These are phyloP conservation scores for Macrostomum cliftonense DNA, from an alignment of 2,888 invertebrate species.

Conservation along the genomic window DNA sequence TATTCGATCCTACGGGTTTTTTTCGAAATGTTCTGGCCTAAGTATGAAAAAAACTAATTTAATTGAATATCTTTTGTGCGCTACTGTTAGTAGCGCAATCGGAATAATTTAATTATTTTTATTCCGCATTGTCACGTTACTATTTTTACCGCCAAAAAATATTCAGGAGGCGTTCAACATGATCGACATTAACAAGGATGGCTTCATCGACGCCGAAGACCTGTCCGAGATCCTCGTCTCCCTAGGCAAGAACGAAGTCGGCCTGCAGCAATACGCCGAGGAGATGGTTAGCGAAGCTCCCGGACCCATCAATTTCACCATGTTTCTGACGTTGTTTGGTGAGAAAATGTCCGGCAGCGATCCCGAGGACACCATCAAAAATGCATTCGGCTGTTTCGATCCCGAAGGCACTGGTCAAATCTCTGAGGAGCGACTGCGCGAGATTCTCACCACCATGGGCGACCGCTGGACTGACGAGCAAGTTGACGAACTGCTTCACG, in stretches of 20 bases:
- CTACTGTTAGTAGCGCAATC: too few relatives aligned
- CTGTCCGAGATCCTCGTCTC: constrained; percentile 30
- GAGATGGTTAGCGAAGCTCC: constrained; percentile 32
- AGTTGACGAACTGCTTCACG: constrained; percentile 33
- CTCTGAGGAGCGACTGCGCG: constrained; percentile 25
- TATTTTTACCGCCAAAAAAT: too few relatives aligned
- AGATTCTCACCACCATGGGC: constrained; percentile 34
- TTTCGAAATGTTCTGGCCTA: too few relatives aligned
- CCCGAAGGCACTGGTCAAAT: constrained; percentile 20
- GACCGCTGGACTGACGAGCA: constrained; percentile 35
- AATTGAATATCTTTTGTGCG: too few relatives aligned
- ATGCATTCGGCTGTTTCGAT: constrained; percentile 34
- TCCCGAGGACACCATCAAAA: constrained; percentile 32
- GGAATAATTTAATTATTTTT: too few relatives aligned
- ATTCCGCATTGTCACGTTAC: too few relatives aligned
- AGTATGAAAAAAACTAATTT: too few relatives aligned
- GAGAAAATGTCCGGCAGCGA: constrained; percentile 33
- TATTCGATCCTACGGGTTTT: too few relatives aligned
- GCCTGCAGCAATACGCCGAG: constrained; percentile 21
- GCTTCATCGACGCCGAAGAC: constrained; percentile 32
- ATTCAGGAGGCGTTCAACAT: constrained; percentile 32
- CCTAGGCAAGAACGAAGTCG: constrained; percentile 32
- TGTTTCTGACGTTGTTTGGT: constrained; percentile 35
- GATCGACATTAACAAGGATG: constrained; percentile 34
- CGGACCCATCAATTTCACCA: constrained; percentile 33